Percentiles rank a stretch among this genome's conserved stretches.
Conservation (phyloP, 2,797 vertebrate species). For the Distichodus sexfasciatus region DNA sequence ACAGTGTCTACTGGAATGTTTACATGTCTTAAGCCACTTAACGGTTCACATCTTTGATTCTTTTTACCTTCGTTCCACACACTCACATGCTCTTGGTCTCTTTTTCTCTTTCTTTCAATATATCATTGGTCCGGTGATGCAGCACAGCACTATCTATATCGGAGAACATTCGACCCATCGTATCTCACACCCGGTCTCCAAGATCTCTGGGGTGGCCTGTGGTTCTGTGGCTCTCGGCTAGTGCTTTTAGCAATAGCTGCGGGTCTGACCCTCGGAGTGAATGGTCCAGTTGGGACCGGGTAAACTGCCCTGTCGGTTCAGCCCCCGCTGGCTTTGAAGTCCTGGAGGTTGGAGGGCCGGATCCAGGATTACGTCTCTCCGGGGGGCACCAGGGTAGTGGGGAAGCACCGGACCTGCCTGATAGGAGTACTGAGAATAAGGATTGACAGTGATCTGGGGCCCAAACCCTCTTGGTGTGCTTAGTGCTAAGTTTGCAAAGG, state of each 20-base stretch:
- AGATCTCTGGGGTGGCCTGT: slow-evolving; percentile 1
- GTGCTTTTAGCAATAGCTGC: slow-evolving; percentile 68
- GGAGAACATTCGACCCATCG: slow-evolving; percentile 19
- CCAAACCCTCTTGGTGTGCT: slow-evolving; percentile 47
- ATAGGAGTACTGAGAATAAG: slow-evolving; percentile 48
- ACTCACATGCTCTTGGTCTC: slow-evolving; percentile 22
- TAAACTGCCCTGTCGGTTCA: slow-evolving; percentile 58
- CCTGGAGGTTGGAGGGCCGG: slow-evolving; percentile 49
- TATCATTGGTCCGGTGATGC: slow-evolving; percentile 37
- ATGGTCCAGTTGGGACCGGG: slow-evolving; percentile 69
- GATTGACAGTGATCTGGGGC: slow-evolving; percentile 37
- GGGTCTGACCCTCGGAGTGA: slow-evolving; percentile 72
- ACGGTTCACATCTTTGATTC: slow-evolving; percentile 53
- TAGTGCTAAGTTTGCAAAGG: slow-evolving; percentile 52
- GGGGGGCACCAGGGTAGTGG: slow-evolving; percentile 50
- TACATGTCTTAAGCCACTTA: slow-evolving; percentile 61
- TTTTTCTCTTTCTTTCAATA: slow-evolving; percentile 14
- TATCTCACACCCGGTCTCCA: slow-evolving; percentile 12
- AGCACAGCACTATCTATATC: slow-evolving; percentile 30
- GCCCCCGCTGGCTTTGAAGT: slow-evolving; percentile 48
- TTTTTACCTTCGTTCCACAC: neutral
- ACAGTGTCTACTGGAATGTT: slow-evolving; percentile 62
- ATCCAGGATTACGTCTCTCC: slow-evolving; percentile 53
- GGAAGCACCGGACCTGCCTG: slow-evolving; percentile 51
- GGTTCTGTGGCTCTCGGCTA: no score